Base-by-base conservation (phyloP, 2,888 invertebrate genomes). In the Bombyx huttoni region DNA sequence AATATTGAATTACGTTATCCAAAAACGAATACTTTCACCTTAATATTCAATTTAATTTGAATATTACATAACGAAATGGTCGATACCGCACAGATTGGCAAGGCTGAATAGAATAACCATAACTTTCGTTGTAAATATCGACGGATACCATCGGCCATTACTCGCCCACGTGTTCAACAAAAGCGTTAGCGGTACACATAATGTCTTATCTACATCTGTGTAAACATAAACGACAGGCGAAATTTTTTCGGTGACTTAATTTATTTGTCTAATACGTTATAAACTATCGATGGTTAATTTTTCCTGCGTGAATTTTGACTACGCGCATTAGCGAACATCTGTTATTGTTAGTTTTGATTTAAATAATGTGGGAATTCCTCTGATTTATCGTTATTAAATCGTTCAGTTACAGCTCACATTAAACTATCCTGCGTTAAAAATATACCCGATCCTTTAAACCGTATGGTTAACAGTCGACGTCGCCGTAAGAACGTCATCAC, bases 91-190 rank as follows among this genome's bases (percentile, higher is more conserved):
- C 40, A 40, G 40, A 40, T 40, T 40, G 40, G 40, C 40, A 40
- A 24, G 40, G 12, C 40, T 40, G 40, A 40, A 50, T 50, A 48
- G 47, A 50, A 47, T 61, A 62, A 55, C 58, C 55, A 66, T 69
- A 69, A 70, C 62, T 72, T 64, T 56, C 60, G 65, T 65, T 62
- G 68, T 70, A 74, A 73, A 70, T 75, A 77, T 72, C 70, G 63
- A 57, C 13, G 56, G 60, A 53, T 62, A 65, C 58, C 62, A 70
- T 72, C 64, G 63, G 62, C 66, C 61, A 70, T 72, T 68, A 71
- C 51, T 55, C 77, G 67, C 80, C 79, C 72, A 81, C 79, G 67
- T 62, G 58, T 56, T 45, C 59, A 50, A 63, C 65, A 64, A 59
- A 24, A 65, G 62, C 62, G 58, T 60, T 58, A 58, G 56, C 58